phyloP scores from a whole-genome alignment of 2,797 vertebrate species.

The Sebastes umbrosus region DNA sequence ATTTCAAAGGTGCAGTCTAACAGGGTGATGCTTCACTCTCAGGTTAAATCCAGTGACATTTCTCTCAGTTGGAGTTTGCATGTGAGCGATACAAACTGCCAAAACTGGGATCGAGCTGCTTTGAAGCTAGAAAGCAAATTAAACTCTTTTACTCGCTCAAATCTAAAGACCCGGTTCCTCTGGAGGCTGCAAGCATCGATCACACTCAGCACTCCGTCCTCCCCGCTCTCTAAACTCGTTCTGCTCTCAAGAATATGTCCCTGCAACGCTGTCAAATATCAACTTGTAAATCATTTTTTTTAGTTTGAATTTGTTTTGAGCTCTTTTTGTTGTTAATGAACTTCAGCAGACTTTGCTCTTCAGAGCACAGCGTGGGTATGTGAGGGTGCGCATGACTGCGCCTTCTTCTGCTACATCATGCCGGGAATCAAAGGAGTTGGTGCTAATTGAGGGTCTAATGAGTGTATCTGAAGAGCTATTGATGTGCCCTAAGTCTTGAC shows the following conservation, averaged over 20 bases:
- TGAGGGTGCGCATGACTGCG: background rate
- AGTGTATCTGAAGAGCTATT: slow-evolving; percentile 12
- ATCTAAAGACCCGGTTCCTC: slow-evolving; percentile 19
- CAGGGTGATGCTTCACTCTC: background rate
- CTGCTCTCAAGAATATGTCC: slow-evolving; percentile 9
- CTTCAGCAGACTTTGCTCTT: background rate
- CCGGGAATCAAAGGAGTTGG: slow-evolving; percentile 16
- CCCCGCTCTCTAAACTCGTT: background rate
- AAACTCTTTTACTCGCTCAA: slow-evolving; percentile 20
- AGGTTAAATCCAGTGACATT: slow-evolving; percentile 2
- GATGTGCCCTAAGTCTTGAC: slow-evolving; percentile 12
- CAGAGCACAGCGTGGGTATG: background rate
- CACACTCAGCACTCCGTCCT: background rate
- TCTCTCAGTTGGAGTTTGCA: background rate
- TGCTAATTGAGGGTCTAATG: slow-evolving; percentile 34
- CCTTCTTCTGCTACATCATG: background rate
- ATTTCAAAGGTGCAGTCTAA: background rate
- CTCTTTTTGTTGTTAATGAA: background rate
- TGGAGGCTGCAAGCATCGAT: slow-evolving; percentile 23
- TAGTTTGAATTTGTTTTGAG: background rate
- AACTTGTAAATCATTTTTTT: background rate
- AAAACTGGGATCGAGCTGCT: slow-evolving; percentile 17
- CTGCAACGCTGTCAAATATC: background rate
- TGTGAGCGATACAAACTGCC: background rate
- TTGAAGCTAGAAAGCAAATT: slow-evolving; percentile 36